Evolutionary conservation across 2,113 vertebrate genomes (phyloP).

Genomic region (Nothoprocta perdicaria): DNA sequence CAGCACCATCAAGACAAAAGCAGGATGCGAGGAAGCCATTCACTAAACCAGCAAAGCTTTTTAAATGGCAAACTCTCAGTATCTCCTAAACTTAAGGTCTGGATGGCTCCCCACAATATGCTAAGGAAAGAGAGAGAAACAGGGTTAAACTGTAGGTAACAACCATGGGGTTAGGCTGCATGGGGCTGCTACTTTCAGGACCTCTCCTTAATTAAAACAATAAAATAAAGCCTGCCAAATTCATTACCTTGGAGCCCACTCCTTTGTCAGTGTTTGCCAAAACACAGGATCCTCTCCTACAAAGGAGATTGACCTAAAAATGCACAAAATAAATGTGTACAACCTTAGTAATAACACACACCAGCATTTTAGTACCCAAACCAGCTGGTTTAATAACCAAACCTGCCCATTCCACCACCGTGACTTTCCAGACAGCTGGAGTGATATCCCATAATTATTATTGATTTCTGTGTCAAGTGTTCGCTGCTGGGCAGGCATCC

Average conservation of each 20-base stretch:
- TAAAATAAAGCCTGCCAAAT: too few species aligned
- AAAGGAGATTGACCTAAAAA: too few species aligned
- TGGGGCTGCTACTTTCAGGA: too few species aligned
- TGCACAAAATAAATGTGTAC: too few species aligned
- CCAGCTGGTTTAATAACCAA: background rate
- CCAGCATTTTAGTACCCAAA: background rate
- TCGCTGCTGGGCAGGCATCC: background rate
- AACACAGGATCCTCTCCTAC: background rate
- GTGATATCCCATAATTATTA: background rate
- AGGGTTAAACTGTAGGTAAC: too few species aligned
- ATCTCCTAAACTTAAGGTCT: background rate
- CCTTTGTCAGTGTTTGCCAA: fast-evolving
- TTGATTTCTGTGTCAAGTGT: background rate
- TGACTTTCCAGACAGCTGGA: background rate
- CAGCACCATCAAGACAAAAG: background rate
- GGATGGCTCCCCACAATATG: too few species aligned
- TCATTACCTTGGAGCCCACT: too few species aligned
- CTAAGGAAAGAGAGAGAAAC: too few species aligned
- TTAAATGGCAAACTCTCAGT: background rate
- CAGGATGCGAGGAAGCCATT: background rate
- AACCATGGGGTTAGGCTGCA: too few species aligned
- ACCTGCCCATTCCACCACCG: fast-evolving
- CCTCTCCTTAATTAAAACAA: too few species aligned
- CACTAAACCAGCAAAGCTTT: fast-evolving
- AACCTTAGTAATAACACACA: too few species aligned